Evolutionary conservation across 2,113 vertebrate species (phyloP), one percentile per base, ranked within the genome.

Genomic region (Balaeniceps rex): DNA sequence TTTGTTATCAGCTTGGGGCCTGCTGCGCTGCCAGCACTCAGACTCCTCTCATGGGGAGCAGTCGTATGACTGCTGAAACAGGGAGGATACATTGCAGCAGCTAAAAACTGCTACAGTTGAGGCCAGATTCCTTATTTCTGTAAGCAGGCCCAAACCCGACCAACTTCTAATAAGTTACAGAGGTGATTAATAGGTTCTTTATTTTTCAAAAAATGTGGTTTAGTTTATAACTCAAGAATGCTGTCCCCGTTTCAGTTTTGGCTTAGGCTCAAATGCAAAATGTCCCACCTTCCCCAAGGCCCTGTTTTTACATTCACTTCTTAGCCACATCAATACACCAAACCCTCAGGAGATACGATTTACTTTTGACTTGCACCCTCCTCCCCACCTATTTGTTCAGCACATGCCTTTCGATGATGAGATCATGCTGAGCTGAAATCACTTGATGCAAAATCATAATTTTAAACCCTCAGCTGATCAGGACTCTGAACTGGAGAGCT

Each of bases 21-120:
- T 78, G 55, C n/a, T 2, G 1, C 5, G 5, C 34, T 80, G 14
- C 15, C 61, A 69, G 25, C 0, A 0, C 55, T 78, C 42, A 42
- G 44, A 44, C 2, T n/a, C n/a, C 21, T 26, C n/a, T 26, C 79
- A 24, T 4, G 14, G 33, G 31, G 19, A 85, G 19, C 49, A 46
- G 17, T 19, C 4, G 1, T 11, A 25, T 1, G 13, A n/a, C 29
- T 68, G n/a, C 55, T 83, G 21, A 26, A 71, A 29, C 6, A 81
- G 31, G 22, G 21, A 71, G 22, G 46, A n/a, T 71, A 36, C 0
- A 3, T 19, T 4, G 1, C 5, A 79, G 51, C 60, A 51, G 46
- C 77, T 90, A 79, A 46, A 89, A 87, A 16, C 12, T 65, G 40
- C 77, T 40, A 22, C 11, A 61, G 36, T 7, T 71, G 72, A 54